These are phyloP conservation scores for Sarcophaga carnaria DNA, from an alignment of 2,888 invertebrate genomes.

Conservation along the genomic window DNA sequence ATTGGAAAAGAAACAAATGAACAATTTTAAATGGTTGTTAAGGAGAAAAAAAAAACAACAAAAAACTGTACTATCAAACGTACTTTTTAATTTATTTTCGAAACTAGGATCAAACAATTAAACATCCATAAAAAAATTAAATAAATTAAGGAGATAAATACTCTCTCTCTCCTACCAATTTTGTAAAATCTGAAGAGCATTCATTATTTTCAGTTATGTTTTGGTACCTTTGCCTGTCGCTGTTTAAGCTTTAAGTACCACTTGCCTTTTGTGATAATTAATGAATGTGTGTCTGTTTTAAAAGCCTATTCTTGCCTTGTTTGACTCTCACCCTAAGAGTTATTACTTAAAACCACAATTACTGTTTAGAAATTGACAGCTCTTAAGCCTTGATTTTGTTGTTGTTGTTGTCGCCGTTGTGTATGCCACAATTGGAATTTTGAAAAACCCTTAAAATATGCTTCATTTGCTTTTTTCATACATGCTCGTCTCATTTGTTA, in stretches of 20 bases:
- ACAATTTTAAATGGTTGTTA: neutral
- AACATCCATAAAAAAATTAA: too few relatives aligned
- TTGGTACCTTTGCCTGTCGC: neutral
- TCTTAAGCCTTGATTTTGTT: slow-evolving; percentile 21
- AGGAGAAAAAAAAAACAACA: too few relatives aligned
- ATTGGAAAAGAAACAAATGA: slow-evolving; percentile 6
- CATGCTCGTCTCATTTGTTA: slow-evolving; percentile 18
- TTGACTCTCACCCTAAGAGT: neutral
- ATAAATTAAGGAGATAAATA: too few relatives aligned
- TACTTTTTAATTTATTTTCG: too few relatives aligned
- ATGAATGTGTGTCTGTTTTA: neutral
- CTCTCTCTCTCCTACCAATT: too few relatives aligned
- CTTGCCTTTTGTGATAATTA: neutral
- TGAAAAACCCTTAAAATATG: slow-evolving; percentile 46
- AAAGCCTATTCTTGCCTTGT: neutral
- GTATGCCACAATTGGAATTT: slow-evolving; percentile 15
- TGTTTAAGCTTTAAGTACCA: neutral
- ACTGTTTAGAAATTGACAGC: slow-evolving; percentile 1
- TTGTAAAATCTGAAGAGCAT: neutral
- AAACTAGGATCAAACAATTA: too few relatives aligned
- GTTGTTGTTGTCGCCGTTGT: too few relatives aligned
- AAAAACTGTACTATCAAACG: too few relatives aligned
- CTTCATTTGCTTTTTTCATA: slow-evolving; percentile 18
- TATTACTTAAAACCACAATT: neutral
- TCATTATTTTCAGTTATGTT: neutral